These are phyloP conservation scores for Polydesmus complanatus DNA, from an alignment of 2,888 invertebrate genomes.

Conservation along the genomic window DNA sequence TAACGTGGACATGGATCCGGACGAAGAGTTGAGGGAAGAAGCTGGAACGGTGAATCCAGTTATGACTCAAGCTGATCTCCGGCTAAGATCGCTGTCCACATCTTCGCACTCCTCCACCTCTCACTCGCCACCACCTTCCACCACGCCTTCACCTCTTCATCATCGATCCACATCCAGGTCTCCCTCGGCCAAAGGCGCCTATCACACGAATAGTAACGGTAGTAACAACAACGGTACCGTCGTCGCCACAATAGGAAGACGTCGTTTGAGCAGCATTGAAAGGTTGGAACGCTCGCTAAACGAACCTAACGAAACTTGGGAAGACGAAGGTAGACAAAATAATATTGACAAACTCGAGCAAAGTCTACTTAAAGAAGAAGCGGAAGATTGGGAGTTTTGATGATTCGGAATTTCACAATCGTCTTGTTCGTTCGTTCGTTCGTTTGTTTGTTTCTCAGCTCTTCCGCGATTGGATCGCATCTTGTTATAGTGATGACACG, in stretches of 20 bases:
- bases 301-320: constrained; percentile 22
- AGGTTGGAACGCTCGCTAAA: constrained; percentile 19
- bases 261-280: constrained; percentile 16
- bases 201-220: not conserved
- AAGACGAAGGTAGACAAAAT: constrained; percentile 20
- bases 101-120: not conserved
- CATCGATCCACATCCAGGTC: not conserved
- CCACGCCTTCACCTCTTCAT: not conserved
- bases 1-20: constrained; percentile 39
- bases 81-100: not conserved
- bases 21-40: constrained; percentile 61
- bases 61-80: constrained; percentile 44
- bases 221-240: not conserved
- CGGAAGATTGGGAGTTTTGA: constrained; percentile 23
- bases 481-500: not conserved
- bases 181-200: not conserved
- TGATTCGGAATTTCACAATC: not conserved
- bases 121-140: not conserved
- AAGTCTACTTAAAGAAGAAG: constrained; percentile 22
- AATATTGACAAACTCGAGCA: constrained; percentile 23
- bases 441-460: not conserved
- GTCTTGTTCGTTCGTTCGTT: not conserved
- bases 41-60: constrained; percentile 55
- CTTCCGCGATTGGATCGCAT: not conserved
- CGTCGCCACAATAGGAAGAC: not conserved